These are phyloP conservation scores for Etia nguti DNA, from an alignment of 2,113 vertebrate genomes.

Conservation along the genomic window DNA sequence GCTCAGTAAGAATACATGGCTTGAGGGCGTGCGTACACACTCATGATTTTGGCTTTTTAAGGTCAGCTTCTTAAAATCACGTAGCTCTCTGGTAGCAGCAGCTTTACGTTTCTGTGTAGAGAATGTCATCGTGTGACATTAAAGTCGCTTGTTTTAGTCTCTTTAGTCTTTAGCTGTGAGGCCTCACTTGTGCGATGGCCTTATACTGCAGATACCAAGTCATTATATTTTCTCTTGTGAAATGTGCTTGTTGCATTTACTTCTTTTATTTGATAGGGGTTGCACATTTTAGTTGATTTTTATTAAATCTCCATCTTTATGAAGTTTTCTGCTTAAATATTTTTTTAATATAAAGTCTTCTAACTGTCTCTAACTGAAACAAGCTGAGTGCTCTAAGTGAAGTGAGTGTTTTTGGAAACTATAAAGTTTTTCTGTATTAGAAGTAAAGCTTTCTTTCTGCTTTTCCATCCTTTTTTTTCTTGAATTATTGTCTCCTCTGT, in stretches of 20 bases:
- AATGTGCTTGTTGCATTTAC: background rate
- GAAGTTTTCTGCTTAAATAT: background rate
- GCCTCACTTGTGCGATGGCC: background rate
- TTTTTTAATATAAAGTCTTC: background rate
- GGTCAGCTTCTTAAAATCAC: background rate
- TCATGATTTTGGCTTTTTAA: background rate
- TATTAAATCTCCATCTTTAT: background rate
- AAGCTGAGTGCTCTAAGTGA: background rate
- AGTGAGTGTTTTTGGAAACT: background rate
- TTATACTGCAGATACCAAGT: background rate
- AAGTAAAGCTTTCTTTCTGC: background rate
- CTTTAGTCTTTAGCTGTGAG: background rate
- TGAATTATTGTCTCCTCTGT: background rate
- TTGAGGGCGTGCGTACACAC: background rate
- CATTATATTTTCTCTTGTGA: background rate
- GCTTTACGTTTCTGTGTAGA: background rate
- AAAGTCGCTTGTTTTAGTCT: background rate
- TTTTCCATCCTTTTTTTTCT: background rate
- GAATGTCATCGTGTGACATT: background rate
- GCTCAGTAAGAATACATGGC: slow-evolving; percentile 36
- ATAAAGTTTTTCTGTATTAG: background rate
- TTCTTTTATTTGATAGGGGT: background rate
- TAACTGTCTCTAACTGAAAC: background rate
- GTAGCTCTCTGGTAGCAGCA: background rate
- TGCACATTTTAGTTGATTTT: background rate